Conservation (phyloP, 2,113 vertebrate genomes). For the Micromys minutus region DNA sequence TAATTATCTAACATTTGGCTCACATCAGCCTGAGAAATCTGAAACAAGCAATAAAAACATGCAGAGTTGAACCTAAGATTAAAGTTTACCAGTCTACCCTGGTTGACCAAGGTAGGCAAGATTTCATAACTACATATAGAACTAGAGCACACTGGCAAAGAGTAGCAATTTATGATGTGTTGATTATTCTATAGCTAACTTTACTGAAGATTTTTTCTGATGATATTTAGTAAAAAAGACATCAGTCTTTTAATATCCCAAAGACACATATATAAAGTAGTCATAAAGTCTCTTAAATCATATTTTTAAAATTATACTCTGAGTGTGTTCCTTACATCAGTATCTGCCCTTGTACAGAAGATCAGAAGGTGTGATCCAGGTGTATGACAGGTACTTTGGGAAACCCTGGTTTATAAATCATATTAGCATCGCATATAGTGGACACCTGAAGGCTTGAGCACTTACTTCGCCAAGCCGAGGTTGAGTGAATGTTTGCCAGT, state of each 20-base stretch:
- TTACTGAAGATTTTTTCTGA: background rate
- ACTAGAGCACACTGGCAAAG: background rate
- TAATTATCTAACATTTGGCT: background rate
- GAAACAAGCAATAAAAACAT: background rate
- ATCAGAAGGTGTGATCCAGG: background rate
- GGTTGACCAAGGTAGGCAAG: background rate
- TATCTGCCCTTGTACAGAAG: background rate
- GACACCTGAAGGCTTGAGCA: background rate
- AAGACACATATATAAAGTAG: background rate
- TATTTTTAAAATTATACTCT: background rate
- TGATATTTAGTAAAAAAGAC: background rate
- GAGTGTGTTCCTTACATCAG: background rate
- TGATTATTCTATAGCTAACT: background rate
- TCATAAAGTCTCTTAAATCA: background rate
- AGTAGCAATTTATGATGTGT: background rate
- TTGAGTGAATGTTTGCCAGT: conserved; percentile 89
- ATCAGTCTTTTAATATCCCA: background rate
- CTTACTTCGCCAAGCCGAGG: conserved; percentile 89
- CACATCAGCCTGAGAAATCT: conserved; percentile 7
- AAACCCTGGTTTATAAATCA: background rate
- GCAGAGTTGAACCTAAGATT: background rate
- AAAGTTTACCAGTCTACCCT: background rate
- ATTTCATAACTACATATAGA: background rate
- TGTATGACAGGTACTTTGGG: background rate
- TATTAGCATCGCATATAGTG: background rate